Percentiles rank a stretch among this genome's conserved stretches.
Evolutionary conservation across 2,113 vertebrate genomes (phyloP).

Genomic region (Halcyon senegalensis): DNA sequence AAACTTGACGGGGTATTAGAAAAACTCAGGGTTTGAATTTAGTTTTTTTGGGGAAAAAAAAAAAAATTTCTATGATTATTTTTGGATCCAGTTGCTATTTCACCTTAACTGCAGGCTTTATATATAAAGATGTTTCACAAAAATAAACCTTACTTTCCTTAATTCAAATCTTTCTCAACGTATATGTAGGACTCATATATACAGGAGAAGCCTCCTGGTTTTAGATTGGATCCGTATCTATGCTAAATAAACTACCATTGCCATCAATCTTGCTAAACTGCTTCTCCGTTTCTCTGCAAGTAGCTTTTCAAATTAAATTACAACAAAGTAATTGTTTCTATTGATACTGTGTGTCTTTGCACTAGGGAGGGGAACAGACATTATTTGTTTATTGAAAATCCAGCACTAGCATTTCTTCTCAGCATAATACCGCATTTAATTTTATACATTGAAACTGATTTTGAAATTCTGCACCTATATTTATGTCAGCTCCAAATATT

Average conservation of each 20-base stretch:
- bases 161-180: background rate
- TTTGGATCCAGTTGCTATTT: background rate
- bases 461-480: background rate
- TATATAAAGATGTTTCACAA: background rate
- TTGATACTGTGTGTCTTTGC: background rate
- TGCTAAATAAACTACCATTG: background rate
- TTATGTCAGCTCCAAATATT: background rate
- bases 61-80: background rate
- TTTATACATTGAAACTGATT: background rate
- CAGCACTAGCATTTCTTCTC: background rate
- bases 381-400: background rate
- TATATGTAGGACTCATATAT: background rate
- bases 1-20: background rate
- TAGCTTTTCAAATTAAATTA: conserved; percentile 32
- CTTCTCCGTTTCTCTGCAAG: background rate
- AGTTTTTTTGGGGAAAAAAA: background rate
- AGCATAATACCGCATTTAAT: background rate
- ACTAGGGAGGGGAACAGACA: background rate
- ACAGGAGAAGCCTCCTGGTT: background rate
- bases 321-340: conserved; percentile 18
- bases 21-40: background rate
- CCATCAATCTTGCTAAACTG: conserved; percentile 16
- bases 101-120: background rate
- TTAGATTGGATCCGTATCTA: background rate
- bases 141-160: background rate